phyloP scores from a whole-genome alignment of 2,797 vertebrate genomes.

The Xenopus petersii region DNA sequence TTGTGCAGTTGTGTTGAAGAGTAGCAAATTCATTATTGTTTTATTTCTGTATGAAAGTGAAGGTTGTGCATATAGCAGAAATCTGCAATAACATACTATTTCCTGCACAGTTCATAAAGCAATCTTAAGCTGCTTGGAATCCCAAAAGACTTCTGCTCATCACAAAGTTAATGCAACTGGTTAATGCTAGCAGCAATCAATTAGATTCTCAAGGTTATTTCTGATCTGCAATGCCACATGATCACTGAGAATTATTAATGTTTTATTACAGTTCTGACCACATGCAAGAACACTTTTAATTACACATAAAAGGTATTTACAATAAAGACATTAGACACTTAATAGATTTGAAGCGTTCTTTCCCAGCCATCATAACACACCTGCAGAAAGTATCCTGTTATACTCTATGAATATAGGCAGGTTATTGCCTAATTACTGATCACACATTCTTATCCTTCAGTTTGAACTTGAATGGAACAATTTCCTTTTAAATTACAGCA shows the following conservation, averaged over 20 bases:
- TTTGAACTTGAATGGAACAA: no score
- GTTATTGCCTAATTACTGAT: no score
- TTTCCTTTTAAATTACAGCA: no score
- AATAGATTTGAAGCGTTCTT: background rate
- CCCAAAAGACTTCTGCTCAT: background rate
- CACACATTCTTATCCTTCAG: no score
- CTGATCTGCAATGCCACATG: background rate
- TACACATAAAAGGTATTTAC: background rate
- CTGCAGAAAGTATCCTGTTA: background rate
- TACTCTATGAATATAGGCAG: no score
- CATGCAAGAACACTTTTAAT: conserved; percentile 5
- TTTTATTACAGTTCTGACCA: conserved; percentile 2
- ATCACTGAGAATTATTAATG: background rate
- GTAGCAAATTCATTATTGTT: background rate
- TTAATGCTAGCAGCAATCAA: background rate
- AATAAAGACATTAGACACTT: background rate
- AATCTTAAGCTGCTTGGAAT: background rate
- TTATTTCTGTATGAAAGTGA: conserved; percentile 15
- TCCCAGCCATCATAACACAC: background rate
- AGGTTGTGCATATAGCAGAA: background rate
- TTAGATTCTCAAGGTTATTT: background rate
- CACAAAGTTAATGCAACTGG: background rate
- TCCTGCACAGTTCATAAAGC: background rate
- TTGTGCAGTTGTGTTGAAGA: background rate
- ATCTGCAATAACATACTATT: background rate